Evolutionary conservation across 2,888 invertebrate genomes (phyloP).

Genomic region (Aphodius granarius): DNA sequence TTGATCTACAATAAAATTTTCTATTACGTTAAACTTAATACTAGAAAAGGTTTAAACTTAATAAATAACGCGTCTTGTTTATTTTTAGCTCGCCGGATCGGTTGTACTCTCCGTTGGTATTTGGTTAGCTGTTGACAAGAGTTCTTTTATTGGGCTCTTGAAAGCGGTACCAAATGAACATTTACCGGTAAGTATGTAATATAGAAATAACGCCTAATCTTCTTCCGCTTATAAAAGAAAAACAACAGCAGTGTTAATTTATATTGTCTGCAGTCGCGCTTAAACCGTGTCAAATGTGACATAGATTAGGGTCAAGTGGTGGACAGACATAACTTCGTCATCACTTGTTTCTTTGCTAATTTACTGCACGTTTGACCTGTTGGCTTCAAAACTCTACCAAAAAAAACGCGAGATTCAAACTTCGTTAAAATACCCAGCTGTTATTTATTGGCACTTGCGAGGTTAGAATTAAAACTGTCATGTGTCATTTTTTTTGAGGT

Average conservation of each 20-base stretch:
- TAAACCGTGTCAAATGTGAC: too few relatives aligned
- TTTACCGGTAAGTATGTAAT: slow-evolving; percentile 56
- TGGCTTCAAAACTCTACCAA: too few relatives aligned
- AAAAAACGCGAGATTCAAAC: too few relatives aligned
- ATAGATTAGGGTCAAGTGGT: not conserved
- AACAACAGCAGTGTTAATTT: too few relatives aligned
- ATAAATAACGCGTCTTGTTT: slow-evolving; percentile 23
- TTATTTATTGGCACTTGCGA: too few relatives aligned
- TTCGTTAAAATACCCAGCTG: too few relatives aligned
- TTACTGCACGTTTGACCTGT: too few relatives aligned
- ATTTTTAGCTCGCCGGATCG: slow-evolving; percentile 61
- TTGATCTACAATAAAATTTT: not conserved
- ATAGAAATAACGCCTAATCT: too few relatives aligned
- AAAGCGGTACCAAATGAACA: slow-evolving; percentile 61
- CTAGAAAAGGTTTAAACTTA: not conserved
- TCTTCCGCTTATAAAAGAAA: too few relatives aligned
- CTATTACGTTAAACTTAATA: not conserved
- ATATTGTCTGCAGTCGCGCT: too few relatives aligned
- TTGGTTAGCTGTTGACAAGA: slow-evolving; percentile 70
- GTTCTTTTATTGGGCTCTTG: slow-evolving; percentile 64
- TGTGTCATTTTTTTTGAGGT: too few relatives aligned
- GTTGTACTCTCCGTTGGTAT: slow-evolving; percentile 67
- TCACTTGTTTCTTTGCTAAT: not conserved
- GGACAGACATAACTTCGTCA: not conserved
- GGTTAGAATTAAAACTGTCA: too few relatives aligned